Base-by-base conservation (phyloP, 2,888 invertebrate species). In the Crematogaster levior region DNA sequence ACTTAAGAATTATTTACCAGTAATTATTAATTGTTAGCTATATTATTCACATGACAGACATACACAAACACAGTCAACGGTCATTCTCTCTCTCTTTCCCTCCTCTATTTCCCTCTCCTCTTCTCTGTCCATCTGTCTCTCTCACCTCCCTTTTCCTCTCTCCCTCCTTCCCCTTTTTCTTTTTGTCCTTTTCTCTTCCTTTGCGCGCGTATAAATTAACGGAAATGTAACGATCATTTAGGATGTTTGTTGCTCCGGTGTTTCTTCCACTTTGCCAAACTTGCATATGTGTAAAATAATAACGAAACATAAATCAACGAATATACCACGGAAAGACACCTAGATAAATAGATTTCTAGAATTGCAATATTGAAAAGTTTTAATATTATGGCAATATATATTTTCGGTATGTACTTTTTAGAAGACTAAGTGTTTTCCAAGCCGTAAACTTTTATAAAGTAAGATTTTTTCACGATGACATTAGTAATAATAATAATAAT, bases 261-360 rank as follows among this genome's bases (percentile, higher is more conserved):
- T 89, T 84, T 83, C 83, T 84, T 83, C 88, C 51, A 70, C 79
- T 85, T 88, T 82, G 81, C 84, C 89, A 88, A 88, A 72, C 75
- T 84, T 72, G 43, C 60, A n/a, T 60, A 46, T 48, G 24, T 15
- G 48, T 24, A 40, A 74, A 37, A 60, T 61, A 48, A 61, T 74
- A 58, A 85, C 24, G 63, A 83, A 68, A 65, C 21, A 73, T 51
- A 56, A 72, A 30, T 83, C 56, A 51, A 70, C 56, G 66, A 56
- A 81, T 72, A 82, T 74, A 82, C 70, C 80, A 82, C 61, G 51
- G 37, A 75, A 66, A 73, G 66, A 86, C 81, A 84, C 34, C 10
- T 89, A 84, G 77, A n/a, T 81, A 83, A 74, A 51, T 88, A 82
- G 73, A 63, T 56, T 84, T 81, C 81, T 81, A 77, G 80, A 80